Evolutionary conservation across 2,888 invertebrate species (phyloP), one percentile per base, ranked within the genome.

Genomic region (Corbicula japonica): DNA sequence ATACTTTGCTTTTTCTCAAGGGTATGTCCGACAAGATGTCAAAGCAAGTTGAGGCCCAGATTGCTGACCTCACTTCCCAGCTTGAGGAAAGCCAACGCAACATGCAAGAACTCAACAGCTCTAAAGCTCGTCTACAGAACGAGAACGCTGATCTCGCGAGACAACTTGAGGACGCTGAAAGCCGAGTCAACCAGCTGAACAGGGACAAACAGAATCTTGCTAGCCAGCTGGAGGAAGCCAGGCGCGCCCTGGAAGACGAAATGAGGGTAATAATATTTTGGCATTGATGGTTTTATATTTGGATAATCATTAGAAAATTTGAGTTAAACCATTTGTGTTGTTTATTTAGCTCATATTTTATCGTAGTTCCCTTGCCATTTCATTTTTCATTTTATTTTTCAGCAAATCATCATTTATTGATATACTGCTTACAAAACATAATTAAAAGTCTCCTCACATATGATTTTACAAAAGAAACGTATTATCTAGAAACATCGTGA

Each of bases 141-240:
- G 99, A 99, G 95, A 98, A 98, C 96, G 96, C 97, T 90, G 99
- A 99, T 95, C 96, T 99, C 88, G 96, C 97, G 94, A 97, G 98
- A 92, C 98, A 99, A 85, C 94, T 99, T 93, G 99, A 99, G 95
- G 99, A 99, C 94, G 98, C 99, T 93, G 99, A 99, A 95, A 98
- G 98, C 90, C 97, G 98, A 94, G 72, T 99, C 92, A 97, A 97
- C 90, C 98, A 98, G 95, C 96, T 99, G 90, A 97, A 97, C 94
- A 99, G 99, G 96, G 91, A 92, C 54, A 94, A 99, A 96, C 96
- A 97, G 94, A 97, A 98, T 69, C 96, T 99, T 92, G 97, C 97
- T 94, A 97, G 97, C 80, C 98, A 99, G 95, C 95, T 99, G 92
- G 99, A 99, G 94, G 99, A 99, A 94, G 97, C 98, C 94, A 98